Conservation (phyloP, 1,140 invertebrate species). For the Micrasema longulum region DNA sequence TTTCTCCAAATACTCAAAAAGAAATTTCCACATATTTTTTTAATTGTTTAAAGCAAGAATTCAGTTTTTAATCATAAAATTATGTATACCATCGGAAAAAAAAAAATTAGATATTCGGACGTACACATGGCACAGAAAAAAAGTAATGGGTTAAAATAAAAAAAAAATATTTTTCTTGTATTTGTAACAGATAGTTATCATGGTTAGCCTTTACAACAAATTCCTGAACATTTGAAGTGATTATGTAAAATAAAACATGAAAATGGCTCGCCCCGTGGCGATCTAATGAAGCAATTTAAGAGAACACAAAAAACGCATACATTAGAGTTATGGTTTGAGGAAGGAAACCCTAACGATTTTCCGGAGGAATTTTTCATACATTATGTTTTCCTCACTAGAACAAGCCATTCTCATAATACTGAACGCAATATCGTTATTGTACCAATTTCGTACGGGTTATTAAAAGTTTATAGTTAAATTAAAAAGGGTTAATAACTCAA, state of each 20-base stretch:
- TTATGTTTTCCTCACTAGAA: conserved; percentile 19
- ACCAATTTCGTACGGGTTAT: conserved; percentile 15
- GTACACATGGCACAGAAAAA: no score
- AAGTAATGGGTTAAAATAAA: no score
- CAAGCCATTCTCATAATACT: conserved; percentile 29
- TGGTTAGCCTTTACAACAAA: no score
- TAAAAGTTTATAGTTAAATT: not conserved
- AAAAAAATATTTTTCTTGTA: no score
- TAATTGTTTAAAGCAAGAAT: no score
- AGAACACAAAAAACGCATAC: conserved; percentile 40
- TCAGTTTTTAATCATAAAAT: no score
- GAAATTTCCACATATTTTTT: no score
- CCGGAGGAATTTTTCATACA: conserved; percentile 44
- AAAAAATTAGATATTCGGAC: no score
- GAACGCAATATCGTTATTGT: conserved; percentile 13
- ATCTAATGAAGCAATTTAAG: conserved; percentile 48
- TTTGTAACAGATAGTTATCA: no score
- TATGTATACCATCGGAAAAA: no score
- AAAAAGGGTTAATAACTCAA: no score
- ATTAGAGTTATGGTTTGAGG: conserved; percentile 39
- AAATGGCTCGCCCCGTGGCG: not conserved
- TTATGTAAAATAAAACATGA: conserved; percentile 30
- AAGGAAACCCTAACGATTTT: conserved; percentile 48
- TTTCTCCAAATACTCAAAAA: no score
- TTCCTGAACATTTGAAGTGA: conserved; percentile 3